phyloP scores from a whole-genome alignment of 2,797 vertebrate genomes.

The Sitta carolinensis region DNA sequence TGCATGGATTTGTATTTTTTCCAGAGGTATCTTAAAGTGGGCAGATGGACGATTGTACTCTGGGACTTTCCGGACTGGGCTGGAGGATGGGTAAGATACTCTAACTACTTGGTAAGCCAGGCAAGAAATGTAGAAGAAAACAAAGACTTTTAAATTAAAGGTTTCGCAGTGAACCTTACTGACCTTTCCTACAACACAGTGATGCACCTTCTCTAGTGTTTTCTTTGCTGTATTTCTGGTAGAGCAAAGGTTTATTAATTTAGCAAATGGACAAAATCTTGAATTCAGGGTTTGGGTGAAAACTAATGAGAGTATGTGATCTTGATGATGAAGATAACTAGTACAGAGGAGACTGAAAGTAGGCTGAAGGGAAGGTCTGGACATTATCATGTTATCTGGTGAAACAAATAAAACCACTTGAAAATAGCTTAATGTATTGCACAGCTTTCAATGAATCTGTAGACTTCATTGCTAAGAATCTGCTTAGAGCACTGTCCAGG shows the following conservation, averaged over 20 bases:
- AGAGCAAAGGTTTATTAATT: background rate
- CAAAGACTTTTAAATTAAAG: background rate
- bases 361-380: background rate
- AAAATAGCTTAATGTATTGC: background rate
- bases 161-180: background rate
- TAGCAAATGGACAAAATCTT: background rate
- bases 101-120: background rate
- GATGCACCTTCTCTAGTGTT: background rate
- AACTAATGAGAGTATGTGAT: background rate
- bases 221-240: background rate
- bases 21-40: slow-evolving; percentile 92
- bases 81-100: slow-evolving; percentile 91
- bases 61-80: slow-evolving; percentile 88
- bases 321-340: background rate
- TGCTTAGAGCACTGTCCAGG: background rate
- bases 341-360: background rate
- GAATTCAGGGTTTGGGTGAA: background rate
- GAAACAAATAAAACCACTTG: background rate
- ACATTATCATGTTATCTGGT: background rate
- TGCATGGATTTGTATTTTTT: slow-evolving; percentile 21
- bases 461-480: background rate
- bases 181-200: background rate
- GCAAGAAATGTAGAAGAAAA: background rate
- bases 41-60: slow-evolving; percentile 90
- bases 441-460: background rate